Conservation (phyloP, 2,888 invertebrate species). For the Marasmarcha lunaedactyla region DNA sequence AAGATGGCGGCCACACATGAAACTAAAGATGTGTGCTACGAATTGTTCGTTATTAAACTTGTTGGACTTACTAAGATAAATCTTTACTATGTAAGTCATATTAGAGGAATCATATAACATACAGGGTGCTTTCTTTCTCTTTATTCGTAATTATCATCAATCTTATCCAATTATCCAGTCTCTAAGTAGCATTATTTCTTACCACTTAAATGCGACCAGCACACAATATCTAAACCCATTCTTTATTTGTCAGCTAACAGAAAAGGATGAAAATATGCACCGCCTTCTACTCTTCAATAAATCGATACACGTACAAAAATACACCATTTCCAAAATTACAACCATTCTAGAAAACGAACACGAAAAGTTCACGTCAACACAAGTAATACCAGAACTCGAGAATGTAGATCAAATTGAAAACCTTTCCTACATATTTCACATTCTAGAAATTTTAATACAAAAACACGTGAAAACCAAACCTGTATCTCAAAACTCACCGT, state of each 20-base stretch:
- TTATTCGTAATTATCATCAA: too few relatives aligned
- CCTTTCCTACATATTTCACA: conserved; percentile 35
- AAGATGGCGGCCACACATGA: too few relatives aligned
- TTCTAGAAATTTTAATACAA: conserved; percentile 35
- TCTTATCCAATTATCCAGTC: too few relatives aligned
- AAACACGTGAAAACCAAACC: conserved; percentile 22
- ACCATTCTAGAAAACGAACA: conserved; percentile 25
- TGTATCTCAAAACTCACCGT: conserved; percentile 20
- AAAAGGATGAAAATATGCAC: conserved; percentile 36
- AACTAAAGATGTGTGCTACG: too few relatives aligned
- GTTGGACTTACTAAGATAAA: too few relatives aligned
- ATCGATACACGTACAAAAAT: conserved; percentile 40
- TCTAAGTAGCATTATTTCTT: too few relatives aligned
- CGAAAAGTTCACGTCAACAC: conserved; percentile 19
- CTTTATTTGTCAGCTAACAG: conserved; percentile 35
- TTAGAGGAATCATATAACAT: too few relatives aligned
- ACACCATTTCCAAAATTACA: conserved; percentile 37
- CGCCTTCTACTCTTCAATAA: conserved; percentile 37
- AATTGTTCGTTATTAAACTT: too few relatives aligned
- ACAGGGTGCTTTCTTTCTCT: too few relatives aligned
- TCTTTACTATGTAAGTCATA: too few relatives aligned
- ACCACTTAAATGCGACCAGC: too few relatives aligned
- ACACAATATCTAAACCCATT: too few relatives aligned
- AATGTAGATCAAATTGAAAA: conserved; percentile 34
- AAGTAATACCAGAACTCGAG: conserved; percentile 27